phyloP scores from a whole-genome alignment of 1,140 invertebrate species.

The Anthonomus grandis region DNA sequence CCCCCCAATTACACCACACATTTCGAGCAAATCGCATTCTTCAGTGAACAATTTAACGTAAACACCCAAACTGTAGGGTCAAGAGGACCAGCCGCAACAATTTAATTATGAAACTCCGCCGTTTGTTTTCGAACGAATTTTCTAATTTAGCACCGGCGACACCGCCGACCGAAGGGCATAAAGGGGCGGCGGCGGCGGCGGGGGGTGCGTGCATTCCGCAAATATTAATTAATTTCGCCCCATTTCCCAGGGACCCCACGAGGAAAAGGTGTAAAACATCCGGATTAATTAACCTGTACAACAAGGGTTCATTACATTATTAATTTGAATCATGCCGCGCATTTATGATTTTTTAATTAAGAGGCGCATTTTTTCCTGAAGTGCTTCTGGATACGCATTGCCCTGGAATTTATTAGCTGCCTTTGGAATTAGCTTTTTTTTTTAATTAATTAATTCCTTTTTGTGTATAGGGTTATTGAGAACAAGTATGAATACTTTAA shows the following conservation, averaged over 20 bases:
- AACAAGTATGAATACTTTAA: too few relatives aligned
- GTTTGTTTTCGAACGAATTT: conserved; percentile 21
- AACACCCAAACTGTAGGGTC: too few relatives aligned
- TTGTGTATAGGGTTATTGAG: too few relatives aligned
- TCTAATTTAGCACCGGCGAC: conserved; percentile 18
- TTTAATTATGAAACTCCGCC: conserved; percentile 6
- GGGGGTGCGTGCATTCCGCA: conserved; percentile 23
- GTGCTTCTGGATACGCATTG: conserved; percentile 4
- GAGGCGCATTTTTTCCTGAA: conserved; percentile 11
- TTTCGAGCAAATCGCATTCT: too few relatives aligned
- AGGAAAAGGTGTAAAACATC: conserved; percentile 29
- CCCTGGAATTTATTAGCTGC: conserved; percentile 17
- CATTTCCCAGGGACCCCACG: conserved; percentile 18
- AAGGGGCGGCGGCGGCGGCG: too few relatives aligned
- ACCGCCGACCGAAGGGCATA: too few relatives aligned
- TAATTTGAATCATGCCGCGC: conserved; percentile 26
- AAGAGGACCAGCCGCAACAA: conserved; percentile 4
- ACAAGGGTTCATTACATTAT: conserved; percentile 30
- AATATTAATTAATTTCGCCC: conserved; percentile 27
- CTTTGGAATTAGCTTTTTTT: too few relatives aligned
- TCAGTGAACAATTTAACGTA: too few relatives aligned
- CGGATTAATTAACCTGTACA: conserved; percentile 29
- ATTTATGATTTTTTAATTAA: conserved; percentile 31
- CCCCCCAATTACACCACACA: too few relatives aligned
- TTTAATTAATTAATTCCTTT: too few relatives aligned